Evolutionary conservation across 2,888 invertebrate species (phyloP).

Genomic region (Plebejus argus): DNA sequence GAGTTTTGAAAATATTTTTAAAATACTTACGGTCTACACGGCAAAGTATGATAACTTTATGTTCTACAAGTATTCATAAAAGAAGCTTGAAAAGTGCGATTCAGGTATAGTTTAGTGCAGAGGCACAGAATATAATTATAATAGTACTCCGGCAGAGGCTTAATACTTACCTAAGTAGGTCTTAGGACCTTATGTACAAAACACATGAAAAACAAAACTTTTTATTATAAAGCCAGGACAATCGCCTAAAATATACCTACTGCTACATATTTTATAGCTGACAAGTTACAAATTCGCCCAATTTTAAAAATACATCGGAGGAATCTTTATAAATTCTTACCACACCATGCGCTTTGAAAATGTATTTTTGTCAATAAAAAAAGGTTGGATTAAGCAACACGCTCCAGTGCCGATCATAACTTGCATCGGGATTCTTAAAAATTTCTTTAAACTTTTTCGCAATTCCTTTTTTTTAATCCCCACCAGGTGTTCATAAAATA

Average conservation of each 20-base stretch:
- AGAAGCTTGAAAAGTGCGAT: too few species aligned
- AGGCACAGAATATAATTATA: too few species aligned
- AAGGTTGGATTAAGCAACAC: conserved; percentile 66
- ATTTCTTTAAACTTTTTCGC: conserved; percentile 47
- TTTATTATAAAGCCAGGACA: neutral
- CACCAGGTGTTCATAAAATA: conserved; percentile 68
- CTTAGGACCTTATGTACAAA: neutral
- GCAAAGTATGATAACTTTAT: too few species aligned
- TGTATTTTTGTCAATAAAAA: conserved; percentile 49
- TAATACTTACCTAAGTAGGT: too few species aligned
- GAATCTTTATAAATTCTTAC: conserved; percentile 26
- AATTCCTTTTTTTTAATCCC: conserved; percentile 47
- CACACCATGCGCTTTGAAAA: conserved; percentile 42
- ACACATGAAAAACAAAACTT: too few species aligned
- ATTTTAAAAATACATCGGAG: conserved; percentile 7
- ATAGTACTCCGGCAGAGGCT: too few species aligned
- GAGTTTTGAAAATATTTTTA: too few species aligned
- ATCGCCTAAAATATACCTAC: neutral
- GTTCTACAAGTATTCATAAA: too few species aligned
- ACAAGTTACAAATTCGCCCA: conserved; percentile 13
- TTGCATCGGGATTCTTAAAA: conserved; percentile 52
- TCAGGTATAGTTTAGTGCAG: too few species aligned
- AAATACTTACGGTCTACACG: too few species aligned
- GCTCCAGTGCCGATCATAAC: conserved; percentile 75
- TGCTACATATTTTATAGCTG: neutral